Evolutionary conservation across 1,140 invertebrate genomes (phyloP).

Genomic region (Diorhabda elongata): DNA sequence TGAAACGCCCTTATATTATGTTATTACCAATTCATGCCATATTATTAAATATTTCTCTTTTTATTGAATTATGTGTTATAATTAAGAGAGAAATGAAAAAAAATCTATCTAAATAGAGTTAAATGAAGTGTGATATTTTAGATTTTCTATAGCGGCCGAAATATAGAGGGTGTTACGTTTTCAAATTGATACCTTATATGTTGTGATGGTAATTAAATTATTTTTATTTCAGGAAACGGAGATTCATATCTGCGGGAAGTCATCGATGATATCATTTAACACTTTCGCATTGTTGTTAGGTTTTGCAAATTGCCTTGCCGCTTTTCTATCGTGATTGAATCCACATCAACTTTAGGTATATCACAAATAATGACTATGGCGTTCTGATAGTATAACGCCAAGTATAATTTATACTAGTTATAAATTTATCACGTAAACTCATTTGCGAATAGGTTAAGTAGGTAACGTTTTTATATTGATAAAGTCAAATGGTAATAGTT

Average conservation of each 20-base stretch:
- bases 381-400: conserved; percentile 17
- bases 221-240: conserved; percentile 58
- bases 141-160: too few relatives aligned
- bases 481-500: conserved; percentile 40
- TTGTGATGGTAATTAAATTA: too few relatives aligned
- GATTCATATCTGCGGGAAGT: conserved; percentile 66
- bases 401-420: conserved; percentile 36
- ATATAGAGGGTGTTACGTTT: too few relatives aligned
- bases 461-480: conserved; percentile 26
- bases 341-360: conserved; percentile 20
- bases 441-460: conserved; percentile 26
- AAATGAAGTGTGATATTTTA: too few relatives aligned
- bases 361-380: conserved; percentile 21
- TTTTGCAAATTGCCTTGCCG: conserved; percentile 30
- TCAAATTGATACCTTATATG: too few relatives aligned
- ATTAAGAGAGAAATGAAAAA: too few relatives aligned
- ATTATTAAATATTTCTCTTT: too few relatives aligned
- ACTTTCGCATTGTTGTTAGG: conserved; percentile 30
- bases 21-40: too few relatives aligned
- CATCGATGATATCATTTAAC: conserved; percentile 31
- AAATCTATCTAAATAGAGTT: too few relatives aligned
- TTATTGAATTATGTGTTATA: too few relatives aligned
- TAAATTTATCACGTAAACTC: conserved; percentile 26
- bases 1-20: too few relatives aligned
- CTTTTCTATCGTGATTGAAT: conserved; percentile 35